phyloP scores from a whole-genome alignment of 2,797 vertebrate genomes.

The Salarias fasciatus region DNA sequence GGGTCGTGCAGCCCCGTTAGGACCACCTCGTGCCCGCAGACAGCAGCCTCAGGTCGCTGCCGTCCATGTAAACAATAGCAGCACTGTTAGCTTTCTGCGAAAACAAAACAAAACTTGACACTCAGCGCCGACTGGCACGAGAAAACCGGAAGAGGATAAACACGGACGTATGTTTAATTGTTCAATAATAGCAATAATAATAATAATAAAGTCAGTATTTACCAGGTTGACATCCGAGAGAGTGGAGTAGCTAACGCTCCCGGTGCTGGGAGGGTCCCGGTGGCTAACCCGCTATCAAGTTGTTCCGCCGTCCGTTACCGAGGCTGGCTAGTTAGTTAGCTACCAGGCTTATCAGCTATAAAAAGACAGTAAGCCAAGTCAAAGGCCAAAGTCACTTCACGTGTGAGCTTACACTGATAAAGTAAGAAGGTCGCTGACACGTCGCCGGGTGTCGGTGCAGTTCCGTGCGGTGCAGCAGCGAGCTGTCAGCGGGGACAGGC shows the following conservation, averaged over 20 bases:
- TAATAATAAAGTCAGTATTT: background rate
- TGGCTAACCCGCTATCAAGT: constrained; percentile 45
- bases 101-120: background rate
- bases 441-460: constrained; percentile 21
- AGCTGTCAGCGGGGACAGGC: constrained; percentile 55
- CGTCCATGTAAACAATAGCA: constrained; percentile 63
- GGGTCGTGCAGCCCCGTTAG: constrained; percentile 12
- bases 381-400: no score
- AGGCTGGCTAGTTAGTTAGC: constrained; percentile 6
- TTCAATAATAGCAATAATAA: no score
- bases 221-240: background rate
- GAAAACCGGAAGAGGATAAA: background rate
- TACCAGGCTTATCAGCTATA: background rate
- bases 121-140: background rate
- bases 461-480: constrained; percentile 11
- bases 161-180: background rate
- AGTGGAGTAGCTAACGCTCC: constrained; percentile 20
- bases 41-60: constrained; percentile 17
- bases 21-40: constrained; percentile 26
- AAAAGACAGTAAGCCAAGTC: background rate
- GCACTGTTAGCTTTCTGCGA: background rate
- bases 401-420: background rate
- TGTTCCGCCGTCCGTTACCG: constrained; percentile 11
- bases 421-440: constrained; percentile 33
- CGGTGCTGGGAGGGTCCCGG: constrained; percentile 32